phyloP scores from a whole-genome alignment of 2,888 invertebrate genomes.

The Drosophila setosimentum region DNA sequence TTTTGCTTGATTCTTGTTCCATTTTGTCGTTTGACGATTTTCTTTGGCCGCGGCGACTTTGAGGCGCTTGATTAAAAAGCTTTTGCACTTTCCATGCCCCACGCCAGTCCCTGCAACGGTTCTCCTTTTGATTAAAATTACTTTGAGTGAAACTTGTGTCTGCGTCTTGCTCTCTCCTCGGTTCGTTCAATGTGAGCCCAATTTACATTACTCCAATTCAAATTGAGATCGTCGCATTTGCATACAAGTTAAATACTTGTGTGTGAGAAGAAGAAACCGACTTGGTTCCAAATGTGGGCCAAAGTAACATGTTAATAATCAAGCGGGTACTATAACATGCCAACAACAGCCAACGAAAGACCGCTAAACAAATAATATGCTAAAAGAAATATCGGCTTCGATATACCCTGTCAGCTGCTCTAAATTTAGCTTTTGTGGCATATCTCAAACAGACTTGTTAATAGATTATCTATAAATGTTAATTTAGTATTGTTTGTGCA shows the following conservation, averaged over 20 bases:
- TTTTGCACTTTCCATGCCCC: slow-evolving; percentile 54
- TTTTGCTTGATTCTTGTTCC: slow-evolving; percentile 61
- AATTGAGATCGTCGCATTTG: slow-evolving; percentile 48
- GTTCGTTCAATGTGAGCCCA: slow-evolving; percentile 18
- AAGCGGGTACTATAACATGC: slow-evolving; percentile 76
- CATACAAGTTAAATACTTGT: slow-evolving; percentile 37
- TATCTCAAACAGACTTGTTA: neutral
- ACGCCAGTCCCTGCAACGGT: slow-evolving; percentile 5
- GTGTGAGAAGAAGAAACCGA: slow-evolving; percentile 27
- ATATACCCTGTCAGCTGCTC: slow-evolving; percentile 37
- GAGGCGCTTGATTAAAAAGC: slow-evolving; percentile 77
- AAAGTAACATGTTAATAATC: slow-evolving; percentile 62
- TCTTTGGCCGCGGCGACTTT: slow-evolving; percentile 65
- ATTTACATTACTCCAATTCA: slow-evolving; percentile 33
- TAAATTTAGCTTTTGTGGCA: neutral
- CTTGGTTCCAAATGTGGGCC: slow-evolving; percentile 65
- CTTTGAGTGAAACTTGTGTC: slow-evolving; percentile 42
- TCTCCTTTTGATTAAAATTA: slow-evolving; percentile 55
- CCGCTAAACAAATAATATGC: neutral
- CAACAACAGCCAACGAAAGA: slow-evolving; percentile 34
- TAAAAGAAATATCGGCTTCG: neutral
- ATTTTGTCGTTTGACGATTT: slow-evolving; percentile 39
- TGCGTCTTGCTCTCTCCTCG: neutral
- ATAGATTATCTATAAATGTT: neutral
- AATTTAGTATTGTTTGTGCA: neutral